Percentiles rank a stretch among this genome's conserved stretches.
Conservation (phyloP, 2,888 invertebrate genomes). For the Melanophora roralis region DNA sequence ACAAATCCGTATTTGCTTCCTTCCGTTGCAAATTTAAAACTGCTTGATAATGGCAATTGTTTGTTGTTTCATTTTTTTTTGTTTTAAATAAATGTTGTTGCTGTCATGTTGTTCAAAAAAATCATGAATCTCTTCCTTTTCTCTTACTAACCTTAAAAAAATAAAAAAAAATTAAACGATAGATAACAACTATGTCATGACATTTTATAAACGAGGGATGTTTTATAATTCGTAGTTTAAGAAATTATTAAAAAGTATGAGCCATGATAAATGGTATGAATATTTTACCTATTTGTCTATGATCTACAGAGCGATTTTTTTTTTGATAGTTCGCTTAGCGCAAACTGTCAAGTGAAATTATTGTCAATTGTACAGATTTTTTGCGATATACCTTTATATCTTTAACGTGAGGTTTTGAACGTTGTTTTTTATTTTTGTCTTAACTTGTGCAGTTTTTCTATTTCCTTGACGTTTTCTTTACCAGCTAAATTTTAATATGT, state of each 20-base stretch:
- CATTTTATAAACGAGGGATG: slow-evolving; percentile 27
- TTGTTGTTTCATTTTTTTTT: slow-evolving; percentile 8
- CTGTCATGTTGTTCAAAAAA: slow-evolving; percentile 2
- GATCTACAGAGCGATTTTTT: too few relatives aligned
- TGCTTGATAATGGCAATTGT: slow-evolving; percentile 8
- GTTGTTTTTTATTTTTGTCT: too few relatives aligned
- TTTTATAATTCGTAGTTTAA: neutral
- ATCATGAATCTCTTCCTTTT: slow-evolving; percentile 2
- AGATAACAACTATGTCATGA: slow-evolving; percentile 29
- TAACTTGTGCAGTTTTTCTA: too few relatives aligned
- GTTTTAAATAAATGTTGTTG: slow-evolving; percentile 1
- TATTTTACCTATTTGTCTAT: too few relatives aligned
- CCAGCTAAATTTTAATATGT: too few relatives aligned
- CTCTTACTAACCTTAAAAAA: slow-evolving; percentile 28
- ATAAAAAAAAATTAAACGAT: neutral
- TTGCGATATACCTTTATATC: too few relatives aligned
- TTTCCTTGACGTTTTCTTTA: too few relatives aligned
- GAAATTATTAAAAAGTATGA: neutral
- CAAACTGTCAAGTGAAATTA: too few relatives aligned
- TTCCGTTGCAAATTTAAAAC: slow-evolving; percentile 11
- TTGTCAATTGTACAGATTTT: too few relatives aligned
- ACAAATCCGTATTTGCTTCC: slow-evolving; percentile 3
- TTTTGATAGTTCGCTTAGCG: too few relatives aligned
- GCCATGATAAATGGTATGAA: too few relatives aligned
- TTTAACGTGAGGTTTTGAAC: too few relatives aligned